Conservation (phyloP, 2,888 invertebrate genomes). For the Cerceris rybyensis region DNA sequence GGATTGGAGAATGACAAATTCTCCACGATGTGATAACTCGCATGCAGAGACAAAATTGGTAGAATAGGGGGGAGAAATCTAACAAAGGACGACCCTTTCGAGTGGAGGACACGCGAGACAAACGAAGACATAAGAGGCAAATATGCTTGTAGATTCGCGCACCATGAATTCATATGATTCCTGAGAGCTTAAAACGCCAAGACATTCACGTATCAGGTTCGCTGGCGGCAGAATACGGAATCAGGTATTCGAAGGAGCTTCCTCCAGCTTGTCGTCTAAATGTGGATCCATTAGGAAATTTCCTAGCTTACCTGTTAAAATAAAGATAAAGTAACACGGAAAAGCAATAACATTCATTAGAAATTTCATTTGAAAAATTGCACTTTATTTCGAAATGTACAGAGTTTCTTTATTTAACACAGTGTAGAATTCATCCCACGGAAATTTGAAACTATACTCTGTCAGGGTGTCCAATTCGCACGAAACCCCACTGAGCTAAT, state of each 20-base stretch:
- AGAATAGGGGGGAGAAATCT: not conserved
- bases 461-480: too few species aligned
- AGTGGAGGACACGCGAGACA: constrained; percentile 35
- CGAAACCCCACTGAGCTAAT: too few species aligned
- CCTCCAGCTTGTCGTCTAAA: constrained; percentile 16
- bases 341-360: too few species aligned
- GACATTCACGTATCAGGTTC: constrained; percentile 1
- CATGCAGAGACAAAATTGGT: not conserved
- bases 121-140: constrained; percentile 37
- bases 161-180: constrained; percentile 4
- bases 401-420: too few species aligned
- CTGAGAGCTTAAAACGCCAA: constrained; percentile 30
- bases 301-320: too few species aligned
- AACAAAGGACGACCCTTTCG: constrained; percentile 25
- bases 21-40: constrained; percentile 10
- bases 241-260: not conserved
- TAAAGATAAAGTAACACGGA: too few species aligned
- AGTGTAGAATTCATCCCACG: too few species aligned
- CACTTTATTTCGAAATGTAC: too few species aligned
- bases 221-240: not conserved
- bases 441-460: too few species aligned
- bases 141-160: constrained; percentile 1
- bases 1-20: constrained; percentile 12
- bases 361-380: too few species aligned
- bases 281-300: not conserved